Conservation (phyloP, 2,113 vertebrate species). For the Lepus timidus region DNA sequence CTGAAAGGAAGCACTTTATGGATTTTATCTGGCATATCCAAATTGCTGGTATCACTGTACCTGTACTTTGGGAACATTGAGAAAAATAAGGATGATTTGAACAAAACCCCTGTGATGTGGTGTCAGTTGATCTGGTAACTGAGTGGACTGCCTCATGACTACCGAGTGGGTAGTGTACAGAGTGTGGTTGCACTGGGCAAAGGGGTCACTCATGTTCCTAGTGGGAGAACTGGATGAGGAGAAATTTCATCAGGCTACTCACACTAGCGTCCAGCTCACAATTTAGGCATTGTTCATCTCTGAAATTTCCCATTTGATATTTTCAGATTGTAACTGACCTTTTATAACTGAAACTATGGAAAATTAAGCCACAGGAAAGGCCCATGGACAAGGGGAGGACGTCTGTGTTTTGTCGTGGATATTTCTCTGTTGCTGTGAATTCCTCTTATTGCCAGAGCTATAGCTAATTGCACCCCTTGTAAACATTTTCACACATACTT, state of each 20-base stretch:
- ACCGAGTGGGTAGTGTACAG: not conserved
- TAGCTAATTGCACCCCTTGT: fast-evolving
- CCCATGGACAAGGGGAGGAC: not conserved
- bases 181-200: no score
- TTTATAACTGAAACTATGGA: not conserved
- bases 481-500: not conserved
- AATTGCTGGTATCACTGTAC: not conserved
- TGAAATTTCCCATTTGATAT: not conserved
- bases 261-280: not conserved
- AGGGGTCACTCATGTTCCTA: not conserved
- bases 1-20: no score
- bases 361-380: not conserved
- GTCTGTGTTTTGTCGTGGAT: not conserved
- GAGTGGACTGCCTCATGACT: no score
- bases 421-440: not conserved
- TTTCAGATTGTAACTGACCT: not conserved
- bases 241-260: not conserved
- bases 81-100: not conserved
- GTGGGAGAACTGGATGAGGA: not conserved
- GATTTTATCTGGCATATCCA: not conserved
- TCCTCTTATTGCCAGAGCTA: not conserved
- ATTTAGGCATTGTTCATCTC: not conserved
- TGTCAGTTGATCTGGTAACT: not conserved
- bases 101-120: not conserved
- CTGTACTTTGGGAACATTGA: not conserved